Conservation (phyloP, 1,140 invertebrate species). For the Cydia strobilella region DNA sequence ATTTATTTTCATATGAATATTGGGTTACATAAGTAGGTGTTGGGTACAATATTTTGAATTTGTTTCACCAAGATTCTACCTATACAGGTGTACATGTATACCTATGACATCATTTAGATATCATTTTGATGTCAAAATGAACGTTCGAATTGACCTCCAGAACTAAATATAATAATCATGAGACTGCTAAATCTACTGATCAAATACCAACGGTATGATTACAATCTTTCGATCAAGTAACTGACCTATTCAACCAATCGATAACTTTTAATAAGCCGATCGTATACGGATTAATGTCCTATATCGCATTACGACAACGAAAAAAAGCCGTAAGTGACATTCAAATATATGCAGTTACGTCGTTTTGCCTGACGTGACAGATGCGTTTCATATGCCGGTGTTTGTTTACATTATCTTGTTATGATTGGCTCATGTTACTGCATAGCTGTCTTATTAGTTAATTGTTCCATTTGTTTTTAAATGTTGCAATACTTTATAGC, state of each 20-base stretch:
- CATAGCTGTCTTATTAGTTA: slow-evolving; percentile 16
- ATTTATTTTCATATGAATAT: too few relatives aligned
- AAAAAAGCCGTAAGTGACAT: neutral
- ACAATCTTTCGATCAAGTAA: neutral
- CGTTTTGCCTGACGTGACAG: neutral
- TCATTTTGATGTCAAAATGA: too few relatives aligned
- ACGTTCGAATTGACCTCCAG: too few relatives aligned
- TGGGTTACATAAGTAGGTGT: too few relatives aligned
- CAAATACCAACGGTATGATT: neutral
- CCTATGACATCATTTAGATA: too few relatives aligned
- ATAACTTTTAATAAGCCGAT: neutral
- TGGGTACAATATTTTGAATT: too few relatives aligned
- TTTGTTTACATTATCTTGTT: slow-evolving; percentile 14
- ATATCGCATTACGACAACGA: neutral
- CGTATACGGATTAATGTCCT: neutral
- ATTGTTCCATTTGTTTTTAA: slow-evolving; percentile 21
- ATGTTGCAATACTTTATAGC: neutral
- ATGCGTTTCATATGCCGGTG: slow-evolving; percentile 24
- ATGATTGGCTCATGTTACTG: slow-evolving; percentile 7
- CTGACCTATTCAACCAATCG: slow-evolving; percentile 4
- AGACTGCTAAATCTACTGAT: too few relatives aligned
- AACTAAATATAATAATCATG: neutral
- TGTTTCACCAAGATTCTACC: too few relatives aligned
- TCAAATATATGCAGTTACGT: neutral
- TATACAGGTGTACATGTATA: too few relatives aligned